Conservation (phyloP, 1,140 invertebrate genomes). For the Zophobas atratus region DNA sequence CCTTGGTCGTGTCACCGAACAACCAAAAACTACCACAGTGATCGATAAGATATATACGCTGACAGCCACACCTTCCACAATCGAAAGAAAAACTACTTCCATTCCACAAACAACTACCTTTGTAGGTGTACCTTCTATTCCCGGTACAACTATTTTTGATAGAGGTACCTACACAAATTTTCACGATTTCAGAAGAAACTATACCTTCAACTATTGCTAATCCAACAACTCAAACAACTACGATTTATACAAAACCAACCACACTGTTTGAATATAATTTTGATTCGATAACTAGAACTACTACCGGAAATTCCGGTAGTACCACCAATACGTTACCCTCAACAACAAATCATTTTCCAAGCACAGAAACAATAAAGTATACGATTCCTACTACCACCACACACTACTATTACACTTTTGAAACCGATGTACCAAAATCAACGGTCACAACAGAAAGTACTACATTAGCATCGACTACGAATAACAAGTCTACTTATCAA, state of each 20-base stretch:
- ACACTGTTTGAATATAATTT: constrained; percentile 29
- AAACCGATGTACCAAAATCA: background rate
- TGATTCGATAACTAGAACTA: constrained; percentile 5
- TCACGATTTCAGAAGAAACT: background rate
- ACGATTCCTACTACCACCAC: constrained; percentile 28
- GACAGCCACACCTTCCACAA: constrained; percentile 9
- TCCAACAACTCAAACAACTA: constrained; percentile 20
- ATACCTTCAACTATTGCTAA: constrained; percentile 25
- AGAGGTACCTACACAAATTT: background rate
- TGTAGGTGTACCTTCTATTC: background rate
- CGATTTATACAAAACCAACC: constrained; percentile 25
- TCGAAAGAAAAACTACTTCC: constrained; percentile 21
- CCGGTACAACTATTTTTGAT: background rate
- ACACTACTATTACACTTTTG: background rate
- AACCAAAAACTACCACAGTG: constrained; percentile 12
- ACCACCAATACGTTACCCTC: background rate
- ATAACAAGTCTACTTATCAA: background rate
- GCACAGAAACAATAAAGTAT: constrained; percentile 6
- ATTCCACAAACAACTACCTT: constrained; percentile 15
- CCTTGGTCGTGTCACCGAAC: background rate
- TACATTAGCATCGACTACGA: constrained; percentile 13
- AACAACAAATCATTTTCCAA: background rate
- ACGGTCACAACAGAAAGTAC: background rate
- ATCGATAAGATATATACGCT: background rate
- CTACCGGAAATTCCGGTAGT: constrained; percentile 1